Evolutionary conservation across 2,888 invertebrate genomes (phyloP), one percentile per base, ranked within the genome.

Genomic region (Thereva unica): DNA sequence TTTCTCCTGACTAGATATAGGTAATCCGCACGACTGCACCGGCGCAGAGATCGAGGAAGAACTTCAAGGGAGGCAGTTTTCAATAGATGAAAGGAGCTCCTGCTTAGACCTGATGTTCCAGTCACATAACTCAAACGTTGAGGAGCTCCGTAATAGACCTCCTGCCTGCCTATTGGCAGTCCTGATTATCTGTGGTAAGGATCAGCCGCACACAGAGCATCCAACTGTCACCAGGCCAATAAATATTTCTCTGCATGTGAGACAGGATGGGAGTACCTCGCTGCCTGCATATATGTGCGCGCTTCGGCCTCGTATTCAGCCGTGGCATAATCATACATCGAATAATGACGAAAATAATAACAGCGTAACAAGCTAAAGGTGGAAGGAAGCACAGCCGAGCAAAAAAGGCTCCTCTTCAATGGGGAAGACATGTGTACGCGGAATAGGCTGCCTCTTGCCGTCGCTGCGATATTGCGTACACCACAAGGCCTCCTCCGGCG

Each of bases 181-280:
- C 45, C 44, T 64, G 54, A 64, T 54, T 64, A 64, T 64, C 64
- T 64, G 9, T 5, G 38, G 64, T 37, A 55, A 65, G 41, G 56
- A 65, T 65, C 65, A 65, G 65, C 65, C 65, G 65, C 65, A 65
- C 65, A 65, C 65, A 65, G 56, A 41, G 55, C 49, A 56, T 65
- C 54, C 65, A 55, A 45, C 56, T 65, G 65, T 65, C 65, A 65
- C 55, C 65, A 65, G 42, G 35, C 41, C 65, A 65, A 65, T 65
- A 65, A 65, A 65, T 65, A 65, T 65, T 56, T 65, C 23, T 65
- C 41, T 64, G 54, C 55, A 45, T 45, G 10, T 53, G 54, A 54
- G 54, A 64, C 45, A 54, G 54, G 47, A 64, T 40, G 54, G 23
- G 44, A 53, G 53, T 64, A 64, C 64, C 10, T 9, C 53, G 38